Evolutionary conservation across 1,140 invertebrate species (phyloP).

Genomic region (Trichogramma pretiosum): DNA sequence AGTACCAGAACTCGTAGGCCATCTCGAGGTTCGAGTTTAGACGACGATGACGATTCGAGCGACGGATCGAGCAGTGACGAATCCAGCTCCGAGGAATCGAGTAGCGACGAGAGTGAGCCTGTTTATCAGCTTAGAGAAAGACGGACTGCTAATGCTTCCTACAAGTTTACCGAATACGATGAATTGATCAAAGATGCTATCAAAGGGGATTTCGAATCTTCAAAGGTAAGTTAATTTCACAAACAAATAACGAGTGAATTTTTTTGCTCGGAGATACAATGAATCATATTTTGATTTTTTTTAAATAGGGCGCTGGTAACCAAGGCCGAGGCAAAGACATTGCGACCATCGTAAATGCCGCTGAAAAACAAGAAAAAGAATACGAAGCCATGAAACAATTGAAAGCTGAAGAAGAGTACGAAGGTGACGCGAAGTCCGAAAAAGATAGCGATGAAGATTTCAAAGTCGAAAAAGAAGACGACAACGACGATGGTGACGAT

Average conservation of each 20-base stretch:
- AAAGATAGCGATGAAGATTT: constrained; percentile 41
- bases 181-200: constrained; percentile 89
- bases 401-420: constrained; percentile 24
- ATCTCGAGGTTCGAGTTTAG: constrained; percentile 31
- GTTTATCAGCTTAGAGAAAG: constrained; percentile 74
- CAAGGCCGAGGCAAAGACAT: constrained; percentile 82
- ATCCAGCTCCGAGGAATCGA: constrained; percentile 44
- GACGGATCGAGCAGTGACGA: constrained; percentile 24
- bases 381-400: constrained; percentile 28
- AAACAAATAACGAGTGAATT: background rate
- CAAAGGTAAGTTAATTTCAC: constrained; percentile 23
- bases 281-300: background rate
- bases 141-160: constrained; percentile 62
- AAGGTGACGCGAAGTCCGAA: constrained; percentile 30
- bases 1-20: constrained; percentile 19
- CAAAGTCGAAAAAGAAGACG: constrained; percentile 48
- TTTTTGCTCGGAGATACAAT: background rate
- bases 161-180: constrained; percentile 85
- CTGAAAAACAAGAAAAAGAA: constrained; percentile 61
- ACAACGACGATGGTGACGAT: constrained; percentile 37
- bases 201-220: constrained; percentile 66
- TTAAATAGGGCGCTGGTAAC: constrained; percentile 62
- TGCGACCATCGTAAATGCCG: constrained; percentile 75
- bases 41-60: constrained; percentile 28
- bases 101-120: constrained; percentile 57